A percentile compares a stretch with the other conserved stretches of the same genome.
phyloP scores from a whole-genome alignment of 2,113 vertebrate genomes.

The Lepisosteus osseus region DNA sequence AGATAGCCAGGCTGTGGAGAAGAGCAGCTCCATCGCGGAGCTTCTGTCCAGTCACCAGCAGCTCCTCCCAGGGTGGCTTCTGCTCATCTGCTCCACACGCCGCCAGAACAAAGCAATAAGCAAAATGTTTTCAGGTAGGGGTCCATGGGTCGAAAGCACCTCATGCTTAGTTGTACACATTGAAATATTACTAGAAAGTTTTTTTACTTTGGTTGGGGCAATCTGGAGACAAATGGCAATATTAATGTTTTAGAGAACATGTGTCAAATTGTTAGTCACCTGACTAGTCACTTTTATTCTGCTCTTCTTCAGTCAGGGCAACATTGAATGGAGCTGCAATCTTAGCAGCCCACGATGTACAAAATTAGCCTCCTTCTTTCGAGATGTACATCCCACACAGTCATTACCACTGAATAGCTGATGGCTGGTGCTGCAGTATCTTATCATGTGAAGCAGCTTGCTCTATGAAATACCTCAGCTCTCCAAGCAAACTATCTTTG shows the following conservation, averaged over 20 bases:
- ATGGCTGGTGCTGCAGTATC: conserved; percentile 3
- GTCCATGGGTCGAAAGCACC: background rate
- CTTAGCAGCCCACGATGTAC: conserved; percentile 21
- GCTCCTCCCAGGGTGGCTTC: conserved; percentile 71
- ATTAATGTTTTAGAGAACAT: too few species aligned
- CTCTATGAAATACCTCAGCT: too few species aligned
- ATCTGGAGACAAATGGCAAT: too few species aligned
- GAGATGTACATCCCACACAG: conserved; percentile 17
- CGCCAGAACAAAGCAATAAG: conserved; percentile 64
- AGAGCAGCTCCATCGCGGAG: conserved; percentile 56
- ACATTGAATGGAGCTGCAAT: background rate
- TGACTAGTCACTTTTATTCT: background rate
- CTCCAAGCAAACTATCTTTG: too few species aligned
- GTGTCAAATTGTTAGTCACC: too few species aligned
- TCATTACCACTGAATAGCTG: conserved; percentile 23
- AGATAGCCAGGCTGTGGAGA: conserved; percentile 21
- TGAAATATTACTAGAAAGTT: too few species aligned
- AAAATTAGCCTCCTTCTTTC: conserved; percentile 23
- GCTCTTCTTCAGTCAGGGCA: conserved; percentile 2
- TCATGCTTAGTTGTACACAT: too few species aligned
- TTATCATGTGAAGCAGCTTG: too few species aligned
- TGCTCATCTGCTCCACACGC: conserved; percentile 69
- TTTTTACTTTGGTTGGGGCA: too few species aligned
- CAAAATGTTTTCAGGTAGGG: conserved; percentile 72
- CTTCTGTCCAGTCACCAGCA: conserved; percentile 63